phyloP scores from a whole-genome alignment of 2,113 vertebrate species.

The Lynx canadensis region DNA sequence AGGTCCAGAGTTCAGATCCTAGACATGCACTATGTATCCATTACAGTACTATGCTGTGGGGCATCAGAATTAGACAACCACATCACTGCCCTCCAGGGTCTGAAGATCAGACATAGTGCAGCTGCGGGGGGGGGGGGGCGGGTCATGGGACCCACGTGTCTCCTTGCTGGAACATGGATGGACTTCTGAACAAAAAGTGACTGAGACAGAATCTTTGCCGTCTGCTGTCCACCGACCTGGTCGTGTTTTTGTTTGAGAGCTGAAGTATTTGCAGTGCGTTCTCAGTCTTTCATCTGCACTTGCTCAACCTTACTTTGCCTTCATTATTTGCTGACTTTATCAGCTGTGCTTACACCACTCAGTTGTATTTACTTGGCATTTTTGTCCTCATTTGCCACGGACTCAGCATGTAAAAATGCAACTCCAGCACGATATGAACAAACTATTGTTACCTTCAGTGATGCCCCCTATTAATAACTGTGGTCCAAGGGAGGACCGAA shows the following conservation, averaged over 20 bases:
- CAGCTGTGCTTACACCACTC: conserved; percentile 55
- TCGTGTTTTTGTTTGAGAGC: neutral
- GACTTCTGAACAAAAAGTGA: neutral
- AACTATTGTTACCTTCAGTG: neutral
- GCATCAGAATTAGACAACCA: neutral
- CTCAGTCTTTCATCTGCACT: neutral
- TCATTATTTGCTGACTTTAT: conserved; percentile 38
- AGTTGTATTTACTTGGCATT: conserved; percentile 45
- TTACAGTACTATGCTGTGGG: neutral
- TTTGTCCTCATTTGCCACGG: conserved; percentile 48
- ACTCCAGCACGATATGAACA: neutral
- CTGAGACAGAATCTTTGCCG: neutral
- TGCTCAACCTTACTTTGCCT: neutral
- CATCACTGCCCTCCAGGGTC: neutral
- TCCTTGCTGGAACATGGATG: neutral
- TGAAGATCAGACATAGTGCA: neutral
- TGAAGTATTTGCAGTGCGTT: neutral
- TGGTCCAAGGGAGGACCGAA: neutral
- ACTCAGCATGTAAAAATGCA: neutral
- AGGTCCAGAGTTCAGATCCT: neutral
- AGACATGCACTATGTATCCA: neutral
- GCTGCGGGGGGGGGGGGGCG: accelerated
- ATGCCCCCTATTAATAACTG: neutral
- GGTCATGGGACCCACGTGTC: neutral
- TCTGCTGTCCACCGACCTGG: neutral